Percentiles rank a stretch among this genome's conserved stretches.
phyloP scores from a whole-genome alignment of 2,888 invertebrate genomes.

The Nephrotoma appendiculata region DNA sequence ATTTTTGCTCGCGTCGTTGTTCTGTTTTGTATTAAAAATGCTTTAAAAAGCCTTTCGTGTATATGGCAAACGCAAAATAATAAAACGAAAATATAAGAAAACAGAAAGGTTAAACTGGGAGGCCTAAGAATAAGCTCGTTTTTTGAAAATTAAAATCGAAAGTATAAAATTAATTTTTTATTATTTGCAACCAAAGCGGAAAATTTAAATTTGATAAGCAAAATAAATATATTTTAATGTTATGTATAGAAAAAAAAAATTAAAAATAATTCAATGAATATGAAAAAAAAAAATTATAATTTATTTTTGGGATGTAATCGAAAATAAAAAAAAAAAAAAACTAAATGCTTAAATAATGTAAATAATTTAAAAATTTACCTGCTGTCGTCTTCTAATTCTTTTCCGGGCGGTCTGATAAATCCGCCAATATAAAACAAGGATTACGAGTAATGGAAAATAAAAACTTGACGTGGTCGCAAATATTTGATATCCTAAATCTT shows the following conservation, averaged over 20 bases:
- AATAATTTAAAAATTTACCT: constrained; percentile 22
- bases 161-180: not conserved
- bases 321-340: not conserved
- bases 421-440: constrained; percentile 80
- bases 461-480: constrained; percentile 85
- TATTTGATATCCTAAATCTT: constrained; percentile 71
- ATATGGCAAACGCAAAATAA: not conserved
- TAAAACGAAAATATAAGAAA: not conserved
- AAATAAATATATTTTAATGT: not conserved
- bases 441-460: constrained; percentile 75
- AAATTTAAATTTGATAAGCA: not conserved
- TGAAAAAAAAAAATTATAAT: not conserved
- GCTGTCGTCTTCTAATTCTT: constrained; percentile 59
- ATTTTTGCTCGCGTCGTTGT: no score
- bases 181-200: not conserved
- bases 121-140: not conserved
- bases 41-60: not conserved
- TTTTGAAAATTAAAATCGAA: not conserved
- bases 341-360: not conserved
- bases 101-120: not conserved
- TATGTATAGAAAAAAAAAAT: not conserved
- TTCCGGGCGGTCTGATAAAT: constrained; percentile 80
- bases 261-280: not conserved
- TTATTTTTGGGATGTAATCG: not conserved
- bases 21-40: no score